Base-by-base conservation (phyloP, 2,888 invertebrate species). In the Scrobipalpa atriplicella region DNA sequence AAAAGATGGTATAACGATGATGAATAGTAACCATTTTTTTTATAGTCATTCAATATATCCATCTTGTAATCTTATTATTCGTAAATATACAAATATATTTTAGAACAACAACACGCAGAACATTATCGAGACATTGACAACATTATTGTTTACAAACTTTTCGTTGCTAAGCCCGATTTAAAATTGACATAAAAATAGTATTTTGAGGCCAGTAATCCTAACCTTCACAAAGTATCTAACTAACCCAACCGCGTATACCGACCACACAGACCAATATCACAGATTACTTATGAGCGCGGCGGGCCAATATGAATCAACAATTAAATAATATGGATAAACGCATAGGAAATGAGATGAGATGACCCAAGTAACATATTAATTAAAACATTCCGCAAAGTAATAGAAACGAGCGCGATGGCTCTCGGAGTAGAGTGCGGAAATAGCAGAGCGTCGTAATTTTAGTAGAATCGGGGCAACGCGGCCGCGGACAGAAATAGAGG, bases 401-500 rank as follows among this genome's bases (percentile, higher is more conserved):
- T 85, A 80, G 80, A 85, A 81, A 83, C 79, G 77, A 75, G 78
- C 78, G 75, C 78, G 86, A 82, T 84, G 80, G 85, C 87, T 81
- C 84, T 79, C 78, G 76, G 82, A 81, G 86, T 83, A 74, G 84
- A 85, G 92, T 90, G 91, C 92, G 92, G 92, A 92, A 92, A 92
- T 92, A 92, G 91, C 89, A 80, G 74, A 85, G 83, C 86, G 87
- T 85, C 85, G 89, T 92, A 92, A 92, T 92, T 92, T 92, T 90
- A 92, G 90, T 92, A 85, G 84, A 92, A 92, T 90, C 92, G 88
- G 92, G 92, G 92, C 92, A 92, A 92, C 89, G 80, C 90, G 89
- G 90, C 85, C 92, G 86, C 87, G 86, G 82, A 89, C 89, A 82
- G 86, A 92, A 92, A 92, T 92, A 92, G 91, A 83, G 85, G 71